Evolutionary conservation across 1,140 invertebrate genomes (phyloP), one percentile per base, ranked within the genome.

Genomic region (Ericerus pela): DNA sequence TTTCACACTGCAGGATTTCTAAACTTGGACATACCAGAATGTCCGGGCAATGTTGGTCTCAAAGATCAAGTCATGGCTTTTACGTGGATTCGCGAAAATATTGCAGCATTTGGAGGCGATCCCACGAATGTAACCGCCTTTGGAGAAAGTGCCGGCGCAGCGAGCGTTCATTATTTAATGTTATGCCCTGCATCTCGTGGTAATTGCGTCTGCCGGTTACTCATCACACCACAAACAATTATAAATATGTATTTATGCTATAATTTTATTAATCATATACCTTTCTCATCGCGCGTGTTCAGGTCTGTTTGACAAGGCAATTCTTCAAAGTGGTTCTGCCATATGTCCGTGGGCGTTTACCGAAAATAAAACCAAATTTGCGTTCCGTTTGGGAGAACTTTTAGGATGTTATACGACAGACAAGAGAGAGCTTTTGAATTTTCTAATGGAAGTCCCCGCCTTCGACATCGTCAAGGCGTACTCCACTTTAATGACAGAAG

Each of bases 31-130:
- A 78, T 79, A 55, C 67, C 71, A 14, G 64, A 74, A 38, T 75
- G 77, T 1, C 75, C 80, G 0, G 84, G 84, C n/a, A 86, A 88
- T 64, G 77, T 78, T 66, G 84, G 82, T 0, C 67, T 86, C 22
- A 81, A 82, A 65, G 85, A 88, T 69, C 82, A 86, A 69, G 78
- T 84, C 2, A 67, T 72, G 30, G 80, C 81, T 0, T 64, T 88
- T 1, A 72, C 75, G 29, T 89, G 85, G 84, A 70, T 88, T 0
- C 74, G 79, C 63, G 64, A 78, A 22, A 83, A 88, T 62, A 85
- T 88, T 30, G 71, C 62, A 1, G 65, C 72, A 0, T 88, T 88
- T 65, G 83, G 84, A 1, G 85, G 85, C 1, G 81, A 91, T 72
- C 75, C 81, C 0, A 71, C 75, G 59, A 68, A 69, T 1, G 77